Conservation (phyloP, 37 sponge, comb jelly and placozoan species). For the Agelas oroides region DNA sequence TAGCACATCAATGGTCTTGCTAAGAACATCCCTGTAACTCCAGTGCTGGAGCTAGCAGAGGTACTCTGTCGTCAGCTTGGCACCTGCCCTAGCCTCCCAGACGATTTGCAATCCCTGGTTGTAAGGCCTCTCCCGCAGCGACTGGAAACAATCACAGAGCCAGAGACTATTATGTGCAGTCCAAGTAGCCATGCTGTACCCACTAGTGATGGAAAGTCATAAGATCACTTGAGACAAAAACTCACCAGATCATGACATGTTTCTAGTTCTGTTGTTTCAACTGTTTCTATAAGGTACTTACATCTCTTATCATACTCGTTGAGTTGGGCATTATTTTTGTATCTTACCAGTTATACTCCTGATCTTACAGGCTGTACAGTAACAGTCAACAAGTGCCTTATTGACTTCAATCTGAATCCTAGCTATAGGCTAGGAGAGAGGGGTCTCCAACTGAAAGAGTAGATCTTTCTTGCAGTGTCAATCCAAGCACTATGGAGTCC, state of each 20-base stretch:
- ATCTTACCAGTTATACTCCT: too few relatives aligned
- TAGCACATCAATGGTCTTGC: conserved; percentile 87
- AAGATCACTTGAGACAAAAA: background rate
- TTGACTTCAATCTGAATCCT: too few relatives aligned
- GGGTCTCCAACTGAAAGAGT: too few relatives aligned
- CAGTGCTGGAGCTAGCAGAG: conserved; percentile 76
- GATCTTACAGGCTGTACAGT: too few relatives aligned
- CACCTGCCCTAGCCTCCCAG: conserved; percentile 27
- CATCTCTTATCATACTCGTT: too few relatives aligned
- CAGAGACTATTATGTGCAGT: conserved; percentile 49
- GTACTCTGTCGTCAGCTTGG: conserved; percentile 72
- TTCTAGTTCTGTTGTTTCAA: background rate
- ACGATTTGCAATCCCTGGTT: conserved; percentile 47
- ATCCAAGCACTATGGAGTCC: too few relatives aligned
- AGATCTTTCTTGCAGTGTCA: too few relatives aligned
- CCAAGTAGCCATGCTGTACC: conserved; percentile 50
- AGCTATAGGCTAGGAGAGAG: too few relatives aligned
- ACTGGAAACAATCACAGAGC: background rate
- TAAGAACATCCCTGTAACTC: conserved; percentile 45
- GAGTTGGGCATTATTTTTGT: too few relatives aligned
- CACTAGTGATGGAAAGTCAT: background rate
- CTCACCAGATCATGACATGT: conserved; percentile 5
- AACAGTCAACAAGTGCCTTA: too few relatives aligned
- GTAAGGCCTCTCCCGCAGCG: background rate
- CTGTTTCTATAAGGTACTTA: too few relatives aligned